Evolutionary conservation across 2,113 vertebrate species (phyloP).

Genomic region (Talpa occidentalis): DNA sequence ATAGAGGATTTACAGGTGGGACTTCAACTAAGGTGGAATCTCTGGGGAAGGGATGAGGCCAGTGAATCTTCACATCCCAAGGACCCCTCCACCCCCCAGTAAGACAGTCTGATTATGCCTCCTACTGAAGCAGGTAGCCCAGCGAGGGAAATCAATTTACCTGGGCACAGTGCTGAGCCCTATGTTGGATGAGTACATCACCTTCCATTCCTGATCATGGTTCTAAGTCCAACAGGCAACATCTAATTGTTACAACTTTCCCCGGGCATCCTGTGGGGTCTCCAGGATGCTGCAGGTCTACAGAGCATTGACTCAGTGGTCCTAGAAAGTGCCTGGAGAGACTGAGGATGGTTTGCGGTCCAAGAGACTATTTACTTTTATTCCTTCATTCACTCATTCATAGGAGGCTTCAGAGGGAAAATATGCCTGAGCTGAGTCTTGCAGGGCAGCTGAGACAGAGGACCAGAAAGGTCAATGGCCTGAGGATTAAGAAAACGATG

Average conservation of each 20-base stretch:
- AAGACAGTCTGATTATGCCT: not conserved
- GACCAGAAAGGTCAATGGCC: not conserved
- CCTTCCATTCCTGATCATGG: not conserved
- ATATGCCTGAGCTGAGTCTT: not conserved
- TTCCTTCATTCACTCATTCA: not conserved
- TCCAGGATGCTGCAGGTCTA: not conserved
- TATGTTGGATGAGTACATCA: not conserved
- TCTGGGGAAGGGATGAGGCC: not conserved
- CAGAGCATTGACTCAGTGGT: not conserved
- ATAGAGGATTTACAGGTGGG: not conserved
- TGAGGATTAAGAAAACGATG: not conserved
- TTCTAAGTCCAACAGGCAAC: not conserved
- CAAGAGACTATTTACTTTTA: not conserved
- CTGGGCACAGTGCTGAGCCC: not conserved
- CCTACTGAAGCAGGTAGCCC: not conserved
- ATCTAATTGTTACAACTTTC: not conserved
- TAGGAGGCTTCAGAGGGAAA: not conserved
- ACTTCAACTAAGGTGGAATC: not conserved
- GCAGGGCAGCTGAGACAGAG: not conserved
- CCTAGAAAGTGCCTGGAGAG: not conserved
- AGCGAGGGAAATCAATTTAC: not conserved
- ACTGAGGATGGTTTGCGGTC: not conserved
- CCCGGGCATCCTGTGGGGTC: not conserved
- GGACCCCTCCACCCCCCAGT: no score
- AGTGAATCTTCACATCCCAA: not conserved